These are phyloP conservation scores for Actinemys pallida DNA, from an alignment of 2,113 vertebrate genomes.

Conservation along the genomic window DNA sequence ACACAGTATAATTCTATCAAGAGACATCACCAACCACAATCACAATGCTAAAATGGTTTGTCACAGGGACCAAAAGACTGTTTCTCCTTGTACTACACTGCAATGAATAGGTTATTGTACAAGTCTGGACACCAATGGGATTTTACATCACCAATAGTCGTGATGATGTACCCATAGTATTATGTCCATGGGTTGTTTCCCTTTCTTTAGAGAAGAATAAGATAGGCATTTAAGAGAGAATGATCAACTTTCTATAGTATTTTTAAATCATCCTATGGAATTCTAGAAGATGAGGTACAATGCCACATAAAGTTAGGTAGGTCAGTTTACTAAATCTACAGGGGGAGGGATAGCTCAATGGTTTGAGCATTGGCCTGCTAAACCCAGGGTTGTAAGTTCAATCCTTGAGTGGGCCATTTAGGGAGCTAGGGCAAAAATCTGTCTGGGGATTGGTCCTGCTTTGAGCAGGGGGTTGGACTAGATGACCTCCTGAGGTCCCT, in stretches of 20 bases:
- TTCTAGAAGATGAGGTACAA: not conserved
- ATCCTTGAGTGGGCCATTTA: too few species aligned
- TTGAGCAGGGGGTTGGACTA: too few species aligned
- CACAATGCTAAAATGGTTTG: conserved; percentile 8
- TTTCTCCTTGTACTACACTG: not conserved
- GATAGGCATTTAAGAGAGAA: not conserved
- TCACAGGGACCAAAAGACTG: not conserved
- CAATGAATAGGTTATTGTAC: not conserved
- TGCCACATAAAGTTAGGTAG: not conserved
- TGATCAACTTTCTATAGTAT: not conserved
- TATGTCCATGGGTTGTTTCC: not conserved
- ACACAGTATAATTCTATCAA: not conserved
- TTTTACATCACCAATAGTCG: not conserved
- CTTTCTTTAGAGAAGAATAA: not conserved
- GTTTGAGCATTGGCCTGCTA: too few species aligned
- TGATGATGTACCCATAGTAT: not conserved
- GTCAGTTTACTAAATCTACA: not conserved
- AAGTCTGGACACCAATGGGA: not conserved
- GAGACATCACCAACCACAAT: conserved; percentile 12
- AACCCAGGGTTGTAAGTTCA: too few species aligned
- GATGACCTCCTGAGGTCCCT: too few species aligned
- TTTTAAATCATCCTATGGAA: not conserved
- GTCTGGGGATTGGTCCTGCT: too few species aligned
- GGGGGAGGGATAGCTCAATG: too few species aligned
- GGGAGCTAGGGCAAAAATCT: too few species aligned